A percentile compares a stretch with the other conserved stretches of the same genome.
These are phyloP conservation scores for Porites lobata DNA, from an alignment of 92 coral and sea anemone genomes.

Conservation along the genomic window DNA sequence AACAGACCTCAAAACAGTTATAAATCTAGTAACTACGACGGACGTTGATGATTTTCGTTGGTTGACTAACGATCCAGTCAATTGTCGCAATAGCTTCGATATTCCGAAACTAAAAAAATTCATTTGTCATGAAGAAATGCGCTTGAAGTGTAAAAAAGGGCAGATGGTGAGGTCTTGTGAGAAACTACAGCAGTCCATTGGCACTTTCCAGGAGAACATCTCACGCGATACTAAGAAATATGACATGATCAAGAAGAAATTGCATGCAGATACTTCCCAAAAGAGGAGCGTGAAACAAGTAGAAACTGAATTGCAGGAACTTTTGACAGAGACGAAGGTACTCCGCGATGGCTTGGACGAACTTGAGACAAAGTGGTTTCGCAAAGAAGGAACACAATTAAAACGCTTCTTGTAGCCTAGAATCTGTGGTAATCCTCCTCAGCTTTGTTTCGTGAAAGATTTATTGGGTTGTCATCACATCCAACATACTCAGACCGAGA, in stretches of 20 bases:
- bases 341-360: not conserved
- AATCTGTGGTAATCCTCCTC: too few relatives aligned
- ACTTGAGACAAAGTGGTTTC: not conserved
- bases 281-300: not conserved
- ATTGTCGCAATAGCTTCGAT: not conserved
- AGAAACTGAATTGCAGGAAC: not conserved
- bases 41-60: not conserved
- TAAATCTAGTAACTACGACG: not conserved
- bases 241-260: not conserved
- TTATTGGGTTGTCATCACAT: too few relatives aligned
- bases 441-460: too few relatives aligned
- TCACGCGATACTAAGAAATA: not conserved
- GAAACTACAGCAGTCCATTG: not conserved
- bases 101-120: not conserved
- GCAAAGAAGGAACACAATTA: not conserved
- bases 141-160: not conserved
- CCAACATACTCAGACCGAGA: too few relatives aligned
- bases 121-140: not conserved
- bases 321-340: not conserved
- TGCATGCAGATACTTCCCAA: not conserved
- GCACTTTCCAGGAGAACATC: not conserved
- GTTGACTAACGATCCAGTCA: not conserved
- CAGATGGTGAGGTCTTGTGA: not conserved
- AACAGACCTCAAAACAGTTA: not conserved
- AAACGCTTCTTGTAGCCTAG: too few relatives aligned